Evolutionary conservation across 2,888 invertebrate species (phyloP).

Genomic region (Diogma glabrata): DNA sequence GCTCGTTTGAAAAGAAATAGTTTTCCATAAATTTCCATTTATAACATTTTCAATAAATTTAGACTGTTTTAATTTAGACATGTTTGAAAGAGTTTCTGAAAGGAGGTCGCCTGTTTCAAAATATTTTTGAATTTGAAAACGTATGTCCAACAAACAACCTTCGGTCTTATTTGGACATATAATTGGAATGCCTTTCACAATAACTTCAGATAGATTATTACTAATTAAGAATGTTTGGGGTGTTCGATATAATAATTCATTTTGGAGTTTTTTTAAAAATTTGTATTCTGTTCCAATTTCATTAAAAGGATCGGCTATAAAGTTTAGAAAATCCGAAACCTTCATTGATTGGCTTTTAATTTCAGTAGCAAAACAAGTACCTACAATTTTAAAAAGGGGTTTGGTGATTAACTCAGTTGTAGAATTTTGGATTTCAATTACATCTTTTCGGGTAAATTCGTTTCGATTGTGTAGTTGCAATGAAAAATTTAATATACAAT

Average conservation of each 20-base stretch:
- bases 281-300: no score
- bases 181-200: not conserved
- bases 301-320: no score
- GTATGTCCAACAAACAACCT: not conserved
- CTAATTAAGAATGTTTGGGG: constrained; percentile 1
- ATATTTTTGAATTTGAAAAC: not conserved
- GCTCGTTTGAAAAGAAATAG: not conserved
- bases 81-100: not conserved
- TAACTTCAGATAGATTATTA: not conserved
- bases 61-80: not conserved
- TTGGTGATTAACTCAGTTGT: not conserved
- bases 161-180: not conserved
- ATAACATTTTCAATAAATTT: not conserved
- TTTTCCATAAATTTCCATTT: not conserved
- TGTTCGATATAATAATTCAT: not conserved
- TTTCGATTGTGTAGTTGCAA: not conserved
- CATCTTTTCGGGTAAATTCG: not conserved
- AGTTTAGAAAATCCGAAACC: no score
- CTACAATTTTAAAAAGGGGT: not conserved
- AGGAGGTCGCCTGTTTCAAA: not conserved
- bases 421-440: not conserved
- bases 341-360: not conserved
- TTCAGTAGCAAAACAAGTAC: not conserved
- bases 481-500: no score
- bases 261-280: not conserved